phyloP scores from a whole-genome alignment of 2,113 vertebrate species.

The Myotis davidii region DNA sequence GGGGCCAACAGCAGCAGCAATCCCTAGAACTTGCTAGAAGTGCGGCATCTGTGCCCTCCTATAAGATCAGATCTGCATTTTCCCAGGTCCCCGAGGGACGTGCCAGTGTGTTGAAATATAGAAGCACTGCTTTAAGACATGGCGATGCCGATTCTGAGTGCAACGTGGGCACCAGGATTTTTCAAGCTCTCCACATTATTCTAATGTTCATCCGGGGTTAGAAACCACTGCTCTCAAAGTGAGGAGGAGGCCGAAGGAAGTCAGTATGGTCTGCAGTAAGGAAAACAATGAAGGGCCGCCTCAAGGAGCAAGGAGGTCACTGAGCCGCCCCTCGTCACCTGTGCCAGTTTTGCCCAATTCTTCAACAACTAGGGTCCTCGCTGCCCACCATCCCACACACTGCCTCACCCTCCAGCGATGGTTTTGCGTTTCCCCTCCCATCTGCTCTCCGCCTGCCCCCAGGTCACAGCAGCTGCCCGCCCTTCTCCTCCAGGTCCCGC shows the following conservation, averaged over 20 bases:
- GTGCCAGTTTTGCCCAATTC: not conserved
- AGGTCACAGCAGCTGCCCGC: not conserved
- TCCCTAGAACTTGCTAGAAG: not conserved
- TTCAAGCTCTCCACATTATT: not conserved
- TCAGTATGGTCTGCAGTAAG: not conserved
- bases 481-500: conserved; percentile 87
- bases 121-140: not conserved
- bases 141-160: not conserved
- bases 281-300: not conserved
- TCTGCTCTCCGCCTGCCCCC: not conserved
- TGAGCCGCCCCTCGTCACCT: not conserved
- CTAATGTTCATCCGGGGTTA: not conserved
- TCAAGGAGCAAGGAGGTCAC: accelerated
- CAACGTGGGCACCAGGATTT: not conserved
- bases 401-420: not conserved
- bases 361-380: not conserved
- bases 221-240: not conserved
- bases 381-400: not conserved
- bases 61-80: not conserved
- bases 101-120: not conserved
- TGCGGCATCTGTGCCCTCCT: not conserved
- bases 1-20: accelerated
- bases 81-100: not conserved
- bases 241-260: not conserved
- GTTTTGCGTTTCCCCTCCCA: not conserved